Base-by-base conservation (phyloP, 1,140 invertebrate species). In the Adelges cooleyi region DNA sequence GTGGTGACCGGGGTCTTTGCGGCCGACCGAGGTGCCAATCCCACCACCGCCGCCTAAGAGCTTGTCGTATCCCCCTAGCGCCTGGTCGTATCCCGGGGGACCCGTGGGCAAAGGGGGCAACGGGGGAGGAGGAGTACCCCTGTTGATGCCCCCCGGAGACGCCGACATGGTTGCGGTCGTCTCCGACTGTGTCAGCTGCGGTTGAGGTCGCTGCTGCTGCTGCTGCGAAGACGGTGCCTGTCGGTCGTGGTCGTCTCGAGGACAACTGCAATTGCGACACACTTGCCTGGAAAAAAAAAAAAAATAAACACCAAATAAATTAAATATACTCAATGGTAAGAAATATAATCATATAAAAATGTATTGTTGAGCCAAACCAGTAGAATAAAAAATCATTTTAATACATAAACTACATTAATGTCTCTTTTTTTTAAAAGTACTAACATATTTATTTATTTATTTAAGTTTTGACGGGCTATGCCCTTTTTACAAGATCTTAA, bases 201-300 rank as follows among this genome's bases (percentile, higher is more conserved):
- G 27, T 65, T 25, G 62, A 17, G 20, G 11, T 8, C 25, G 56
- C 13, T 42, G 67, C 72, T 72, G 29, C 22, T 50, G 38, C 8
- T 51, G 38, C 17, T 56, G 48, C 5, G 11, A 33, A 33, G 29
- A 33, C 11, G 53, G 36, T 56, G n/a, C 40, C 17, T 17, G 15
- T 13, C 29, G 22, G n/a, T 56, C 78, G 72, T 85, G 84, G 38
- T 83, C 79, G 71, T 85, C 84, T 29, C 81, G 75, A 3, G 83
- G 80, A 73, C 83, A 85, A 74, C 82, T 83, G 75, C 84, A 85
- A 73, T 82, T 83, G 40, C 83, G 81, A 75, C 83, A 85, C 71
- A 84, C 82, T 76, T 85, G 85, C 69, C 84, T 86, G 78, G 9
- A 54, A 67, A 62, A 36, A 33, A 46, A 53, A 25, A 65, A 48